These are phyloP conservation scores for Geodia barretti DNA, from an alignment of 37 sponge, comb jelly and placozoan species.

Conservation along the genomic window DNA sequence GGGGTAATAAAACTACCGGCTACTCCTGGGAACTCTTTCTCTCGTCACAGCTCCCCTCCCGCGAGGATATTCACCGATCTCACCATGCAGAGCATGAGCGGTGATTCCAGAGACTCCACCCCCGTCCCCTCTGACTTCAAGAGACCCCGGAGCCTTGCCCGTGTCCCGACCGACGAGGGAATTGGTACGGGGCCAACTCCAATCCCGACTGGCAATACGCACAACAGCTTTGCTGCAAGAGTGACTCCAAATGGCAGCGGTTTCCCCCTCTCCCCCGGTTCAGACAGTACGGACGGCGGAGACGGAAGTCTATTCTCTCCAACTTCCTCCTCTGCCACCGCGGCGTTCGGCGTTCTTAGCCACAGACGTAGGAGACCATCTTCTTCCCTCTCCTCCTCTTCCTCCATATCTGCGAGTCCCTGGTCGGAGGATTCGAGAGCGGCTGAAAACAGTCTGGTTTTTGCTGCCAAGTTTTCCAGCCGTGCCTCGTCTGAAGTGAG, in stretches of 20 bases:
- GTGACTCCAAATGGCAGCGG: not conserved
- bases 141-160: not conserved
- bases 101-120: not conserved
- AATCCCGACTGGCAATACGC: no score
- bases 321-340: not conserved
- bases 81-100: not conserved
- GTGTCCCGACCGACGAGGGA: not conserved
- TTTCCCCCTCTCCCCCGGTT: not conserved
- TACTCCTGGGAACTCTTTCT: not conserved
- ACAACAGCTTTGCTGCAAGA: no score
- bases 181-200: not conserved
- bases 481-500: not conserved
- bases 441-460: not conserved
- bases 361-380: not conserved
- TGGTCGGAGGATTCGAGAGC: not conserved
- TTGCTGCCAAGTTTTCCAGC: not conserved
- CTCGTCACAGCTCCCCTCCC: not conserved
- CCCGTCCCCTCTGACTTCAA: not conserved
- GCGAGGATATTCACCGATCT: not conserved
- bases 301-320: not conserved
- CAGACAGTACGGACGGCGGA: not conserved
- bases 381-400: not conserved
- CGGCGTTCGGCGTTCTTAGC: no score
- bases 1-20: no score
- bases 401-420: not conserved